These are phyloP conservation scores for Tauraco erythrolophus DNA, from an alignment of 2,113 vertebrate species.

Conservation along the genomic window DNA sequence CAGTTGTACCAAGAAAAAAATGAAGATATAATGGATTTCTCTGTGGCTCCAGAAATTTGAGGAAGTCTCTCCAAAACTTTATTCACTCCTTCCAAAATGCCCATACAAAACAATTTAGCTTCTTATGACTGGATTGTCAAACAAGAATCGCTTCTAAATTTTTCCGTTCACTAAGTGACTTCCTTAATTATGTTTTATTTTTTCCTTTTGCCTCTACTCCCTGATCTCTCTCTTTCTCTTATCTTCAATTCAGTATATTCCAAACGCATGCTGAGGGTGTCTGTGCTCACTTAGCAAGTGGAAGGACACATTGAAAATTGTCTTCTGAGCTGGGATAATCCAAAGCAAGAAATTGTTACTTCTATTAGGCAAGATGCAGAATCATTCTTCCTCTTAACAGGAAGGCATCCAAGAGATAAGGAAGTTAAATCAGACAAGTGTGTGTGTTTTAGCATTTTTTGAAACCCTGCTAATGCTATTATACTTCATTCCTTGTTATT, in stretches of 20 bases:
- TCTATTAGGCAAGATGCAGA: background rate
- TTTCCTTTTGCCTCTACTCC: background rate
- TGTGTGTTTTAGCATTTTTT: background rate
- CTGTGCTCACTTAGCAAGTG: background rate
- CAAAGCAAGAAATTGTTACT: background rate
- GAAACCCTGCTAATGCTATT: background rate
- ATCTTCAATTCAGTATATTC: background rate
- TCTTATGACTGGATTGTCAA: background rate
- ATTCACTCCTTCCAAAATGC: background rate
- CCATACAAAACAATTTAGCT: background rate
- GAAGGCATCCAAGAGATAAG: background rate
- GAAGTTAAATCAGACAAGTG: background rate
- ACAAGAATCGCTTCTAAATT: background rate
- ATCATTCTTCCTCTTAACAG: background rate
- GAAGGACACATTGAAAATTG: background rate
- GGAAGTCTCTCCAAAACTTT: background rate
- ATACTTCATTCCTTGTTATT: background rate
- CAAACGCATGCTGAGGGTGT: background rate
- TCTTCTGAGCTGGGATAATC: background rate
- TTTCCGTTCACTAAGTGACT: background rate
- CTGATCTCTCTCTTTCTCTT: background rate
- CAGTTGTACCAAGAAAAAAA: constrained; percentile 21
- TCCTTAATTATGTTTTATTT: background rate
- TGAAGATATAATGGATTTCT: background rate
- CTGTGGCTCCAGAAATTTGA: background rate